Evolutionary conservation across 1,140 invertebrate species (phyloP).

Genomic region (Gerris buenoi): DNA sequence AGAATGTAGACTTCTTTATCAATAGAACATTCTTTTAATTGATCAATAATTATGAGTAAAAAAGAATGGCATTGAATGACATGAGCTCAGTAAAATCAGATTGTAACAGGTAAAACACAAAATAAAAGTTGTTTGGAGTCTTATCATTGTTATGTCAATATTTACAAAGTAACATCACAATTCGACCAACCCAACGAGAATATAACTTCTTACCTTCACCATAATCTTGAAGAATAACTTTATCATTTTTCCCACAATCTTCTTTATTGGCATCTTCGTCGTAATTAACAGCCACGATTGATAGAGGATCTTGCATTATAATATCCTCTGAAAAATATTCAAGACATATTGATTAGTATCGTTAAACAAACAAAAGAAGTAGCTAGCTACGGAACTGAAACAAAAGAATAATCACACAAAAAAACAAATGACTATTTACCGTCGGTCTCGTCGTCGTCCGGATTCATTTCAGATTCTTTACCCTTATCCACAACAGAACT

Average conservation of each 20-base stretch:
- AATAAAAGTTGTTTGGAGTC: background rate
- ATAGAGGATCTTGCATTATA: background rate
- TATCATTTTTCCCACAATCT: background rate
- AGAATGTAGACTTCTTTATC: too few species aligned
- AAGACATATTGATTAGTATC: background rate
- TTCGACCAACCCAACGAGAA: background rate
- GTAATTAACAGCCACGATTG: background rate
- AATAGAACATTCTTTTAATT: too few species aligned
- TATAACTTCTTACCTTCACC: background rate
- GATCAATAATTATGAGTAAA: too few species aligned
- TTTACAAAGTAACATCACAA: background rate
- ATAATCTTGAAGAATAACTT: background rate
- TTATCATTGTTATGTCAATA: background rate
- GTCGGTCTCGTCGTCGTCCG: too few species aligned
- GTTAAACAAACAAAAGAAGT: background rate
- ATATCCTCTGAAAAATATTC: background rate
- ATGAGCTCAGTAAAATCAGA: background rate
- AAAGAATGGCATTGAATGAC: too few species aligned
- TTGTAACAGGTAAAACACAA: background rate
- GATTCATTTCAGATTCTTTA: background rate
- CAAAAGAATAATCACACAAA: too few species aligned
- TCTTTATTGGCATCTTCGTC: background rate
- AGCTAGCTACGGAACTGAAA: too few species aligned
- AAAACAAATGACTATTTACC: background rate
- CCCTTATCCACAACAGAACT: slow-evolving; percentile 4